These are phyloP conservation scores for Drosophila niveifrons DNA, from an alignment of 2,888 invertebrate species.

Conservation along the genomic window DNA sequence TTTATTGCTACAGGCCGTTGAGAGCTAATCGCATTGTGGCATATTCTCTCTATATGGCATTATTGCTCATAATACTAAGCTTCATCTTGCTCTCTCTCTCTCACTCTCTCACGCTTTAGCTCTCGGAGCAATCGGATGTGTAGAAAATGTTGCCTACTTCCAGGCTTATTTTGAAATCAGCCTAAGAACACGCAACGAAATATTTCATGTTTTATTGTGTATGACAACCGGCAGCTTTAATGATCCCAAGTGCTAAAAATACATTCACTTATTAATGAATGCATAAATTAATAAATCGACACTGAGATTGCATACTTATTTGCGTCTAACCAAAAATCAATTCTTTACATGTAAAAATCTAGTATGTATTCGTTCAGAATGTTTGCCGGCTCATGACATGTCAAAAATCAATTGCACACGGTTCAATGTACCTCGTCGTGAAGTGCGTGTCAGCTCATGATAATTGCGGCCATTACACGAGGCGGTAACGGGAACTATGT, in stretches of 20 bases:
- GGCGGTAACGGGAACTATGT: constrained; percentile 55
- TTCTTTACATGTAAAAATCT: too few relatives aligned
- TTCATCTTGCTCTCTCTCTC: neutral
- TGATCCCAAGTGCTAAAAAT: neutral
- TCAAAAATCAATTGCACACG: constrained; percentile 71
- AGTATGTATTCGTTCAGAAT: neutral
- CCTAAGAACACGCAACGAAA: constrained; percentile 21
- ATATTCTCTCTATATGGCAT: neutral
- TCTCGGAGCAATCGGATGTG: too few relatives aligned
- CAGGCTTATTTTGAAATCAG: neutral
- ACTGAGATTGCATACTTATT: neutral
- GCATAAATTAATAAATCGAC: neutral
- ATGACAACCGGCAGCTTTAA: neutral
- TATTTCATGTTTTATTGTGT: neutral
- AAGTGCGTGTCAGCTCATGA: constrained; percentile 73
- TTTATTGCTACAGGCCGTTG: neutral
- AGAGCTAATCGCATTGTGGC: neutral
- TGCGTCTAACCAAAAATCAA: too few relatives aligned
- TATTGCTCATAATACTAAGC: neutral
- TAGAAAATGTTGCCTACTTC: constrained; percentile 15
- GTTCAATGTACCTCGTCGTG: constrained; percentile 69
- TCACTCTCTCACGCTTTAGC: too few relatives aligned
- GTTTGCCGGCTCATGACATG: constrained; percentile 33
- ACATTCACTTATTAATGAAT: neutral
- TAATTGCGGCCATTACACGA: constrained; percentile 73